Evolutionary conservation across 2,888 invertebrate species (phyloP).

Genomic region (Laspeyria flexula): DNA sequence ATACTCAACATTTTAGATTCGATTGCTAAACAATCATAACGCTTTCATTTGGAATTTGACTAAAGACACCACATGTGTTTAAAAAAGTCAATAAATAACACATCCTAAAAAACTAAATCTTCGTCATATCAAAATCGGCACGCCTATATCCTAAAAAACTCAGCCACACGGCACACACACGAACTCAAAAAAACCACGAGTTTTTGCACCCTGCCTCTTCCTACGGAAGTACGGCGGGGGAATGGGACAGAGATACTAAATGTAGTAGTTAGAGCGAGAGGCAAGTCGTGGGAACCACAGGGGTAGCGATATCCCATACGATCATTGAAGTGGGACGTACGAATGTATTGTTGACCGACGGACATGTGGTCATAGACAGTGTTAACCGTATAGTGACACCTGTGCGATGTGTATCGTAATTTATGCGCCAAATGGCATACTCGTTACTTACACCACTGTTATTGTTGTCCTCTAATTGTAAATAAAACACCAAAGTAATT

Average conservation of each 20-base stretch:
- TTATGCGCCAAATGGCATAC: slow-evolving; percentile 47
- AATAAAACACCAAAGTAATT: slow-evolving; percentile 23
- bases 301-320: slow-evolving; percentile 84
- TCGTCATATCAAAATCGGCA: slow-evolving; percentile 30
- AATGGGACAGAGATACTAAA: slow-evolving; percentile 43
- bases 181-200: slow-evolving; percentile 69
- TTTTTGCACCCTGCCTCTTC: slow-evolving; percentile 80
- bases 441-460: slow-evolving; percentile 23
- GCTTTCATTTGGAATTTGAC: too few relatives aligned
- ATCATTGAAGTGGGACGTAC: slow-evolving; percentile 73
- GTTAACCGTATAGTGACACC: slow-evolving; percentile 50
- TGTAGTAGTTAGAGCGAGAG: slow-evolving; percentile 53
- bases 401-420: slow-evolving; percentile 63
- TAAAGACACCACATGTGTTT: neutral
- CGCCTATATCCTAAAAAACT: slow-evolving; percentile 40
- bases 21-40: too few relatives aligned
- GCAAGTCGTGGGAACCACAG: slow-evolving; percentile 78
- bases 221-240: slow-evolving; percentile 74
- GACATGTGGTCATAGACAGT: slow-evolving; percentile 42
- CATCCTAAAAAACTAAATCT: slow-evolving; percentile 11
- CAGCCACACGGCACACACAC: slow-evolving; percentile 78
- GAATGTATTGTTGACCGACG: slow-evolving; percentile 59
- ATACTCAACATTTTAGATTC: too few relatives aligned
- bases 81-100: slow-evolving; percentile 5
- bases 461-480: slow-evolving; percentile 5